Conservation (phyloP, 1,140 invertebrate species). For the Anagrus nilaparvatae region DNA sequence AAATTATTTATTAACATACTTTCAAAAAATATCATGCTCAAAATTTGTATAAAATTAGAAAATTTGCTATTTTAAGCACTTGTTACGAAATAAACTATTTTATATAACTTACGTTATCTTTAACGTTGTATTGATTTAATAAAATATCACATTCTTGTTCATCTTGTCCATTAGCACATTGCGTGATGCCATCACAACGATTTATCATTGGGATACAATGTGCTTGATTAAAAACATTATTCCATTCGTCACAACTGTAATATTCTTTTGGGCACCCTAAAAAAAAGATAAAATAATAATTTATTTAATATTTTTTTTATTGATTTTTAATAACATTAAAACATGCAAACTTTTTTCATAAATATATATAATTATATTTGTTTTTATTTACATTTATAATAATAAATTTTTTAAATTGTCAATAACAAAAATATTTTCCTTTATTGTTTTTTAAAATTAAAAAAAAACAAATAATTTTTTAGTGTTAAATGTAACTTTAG, state of each 20-base stretch:
- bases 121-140: too few species aligned
- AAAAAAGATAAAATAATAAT: slow-evolving; percentile 5
- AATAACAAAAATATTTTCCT: too few species aligned
- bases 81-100: too few species aligned
- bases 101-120: slow-evolving; percentile 38
- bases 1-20: slow-evolving; percentile 11
- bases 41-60: slow-evolving; percentile 3
- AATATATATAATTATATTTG: too few species aligned
- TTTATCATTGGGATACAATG: slow-evolving; percentile 50
- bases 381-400: too few species aligned
- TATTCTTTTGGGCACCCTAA: slow-evolving; percentile 50
- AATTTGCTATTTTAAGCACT: too few species aligned
- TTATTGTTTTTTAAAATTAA: too few species aligned
- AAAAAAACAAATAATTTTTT: too few species aligned
- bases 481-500: too few species aligned
- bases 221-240: slow-evolving; percentile 28
- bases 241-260: slow-evolving; percentile 55
- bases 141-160: slow-evolving; percentile 61
- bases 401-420: too few species aligned
- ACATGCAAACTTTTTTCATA: too few species aligned
- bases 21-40: slow-evolving; percentile 1
- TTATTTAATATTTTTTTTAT: background rate
- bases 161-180: slow-evolving; percentile 64
- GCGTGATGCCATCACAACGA: slow-evolving; percentile 54
- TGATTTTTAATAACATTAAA: too few species aligned